Evolutionary conservation across 2,113 vertebrate species (phyloP).

Genomic region (Nanger granti): DNA sequence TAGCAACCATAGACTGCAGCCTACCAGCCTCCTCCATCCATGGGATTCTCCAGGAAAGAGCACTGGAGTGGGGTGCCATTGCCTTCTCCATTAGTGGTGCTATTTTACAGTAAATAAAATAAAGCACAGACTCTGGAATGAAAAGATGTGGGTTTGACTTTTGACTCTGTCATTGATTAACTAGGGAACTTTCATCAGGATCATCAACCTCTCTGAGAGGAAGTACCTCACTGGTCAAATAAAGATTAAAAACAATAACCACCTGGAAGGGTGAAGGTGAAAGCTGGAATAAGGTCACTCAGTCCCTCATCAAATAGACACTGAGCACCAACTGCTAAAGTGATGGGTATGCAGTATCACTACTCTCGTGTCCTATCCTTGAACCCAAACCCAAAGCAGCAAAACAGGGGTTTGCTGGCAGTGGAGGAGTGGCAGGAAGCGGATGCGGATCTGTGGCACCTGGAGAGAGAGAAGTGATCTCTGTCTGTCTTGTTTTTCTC

Average conservation of each 20-base stretch:
- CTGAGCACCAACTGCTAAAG: background rate
- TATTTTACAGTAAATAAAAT: background rate
- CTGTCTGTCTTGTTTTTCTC: background rate
- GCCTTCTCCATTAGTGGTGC: background rate
- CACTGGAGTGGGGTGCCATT: too few species aligned
- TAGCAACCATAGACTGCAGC: too few species aligned
- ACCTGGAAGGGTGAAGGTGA: background rate
- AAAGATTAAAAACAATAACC: background rate
- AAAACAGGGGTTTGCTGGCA: background rate
- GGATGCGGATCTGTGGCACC: background rate
- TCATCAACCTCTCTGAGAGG: background rate
- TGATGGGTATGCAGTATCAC: fast-evolving
- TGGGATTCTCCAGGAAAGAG: too few species aligned
- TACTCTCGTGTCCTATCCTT: background rate
- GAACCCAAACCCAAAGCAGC: background rate
- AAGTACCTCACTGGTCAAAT: background rate
- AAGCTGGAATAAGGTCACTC: background rate
- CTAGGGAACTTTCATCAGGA: background rate
- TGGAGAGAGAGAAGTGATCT: too few species aligned
- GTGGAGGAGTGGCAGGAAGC: too few species aligned
- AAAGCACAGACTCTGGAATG: background rate
- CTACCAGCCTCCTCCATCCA: too few species aligned
- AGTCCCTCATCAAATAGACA: background rate
- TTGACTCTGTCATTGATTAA: background rate
- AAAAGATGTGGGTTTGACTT: background rate